Evolutionary conservation across 1,140 invertebrate genomes (phyloP).

Genomic region (Drosophila lini): DNA sequence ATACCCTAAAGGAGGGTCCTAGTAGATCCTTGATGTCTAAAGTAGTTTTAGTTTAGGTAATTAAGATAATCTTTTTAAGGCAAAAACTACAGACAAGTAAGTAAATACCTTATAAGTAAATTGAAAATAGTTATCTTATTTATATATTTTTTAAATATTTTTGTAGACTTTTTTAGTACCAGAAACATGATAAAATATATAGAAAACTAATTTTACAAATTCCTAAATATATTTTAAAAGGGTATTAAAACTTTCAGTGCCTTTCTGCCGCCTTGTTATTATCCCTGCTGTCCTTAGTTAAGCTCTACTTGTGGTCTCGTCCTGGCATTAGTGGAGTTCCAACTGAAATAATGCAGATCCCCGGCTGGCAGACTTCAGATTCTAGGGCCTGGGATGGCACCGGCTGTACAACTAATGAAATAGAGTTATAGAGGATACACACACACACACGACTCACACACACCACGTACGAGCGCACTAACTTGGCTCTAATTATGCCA

Average conservation of each 20-base stretch:
- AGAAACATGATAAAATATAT: background rate
- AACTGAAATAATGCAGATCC: conserved; percentile 58
- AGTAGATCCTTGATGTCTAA: background rate
- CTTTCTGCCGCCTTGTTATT: background rate
- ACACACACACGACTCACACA: background rate
- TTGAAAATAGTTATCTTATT: background rate
- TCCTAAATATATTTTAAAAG: background rate
- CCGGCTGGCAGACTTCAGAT: conserved; percentile 25
- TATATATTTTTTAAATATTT: background rate
- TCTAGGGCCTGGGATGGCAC: conserved; percentile 28
- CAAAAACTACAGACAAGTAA: background rate
- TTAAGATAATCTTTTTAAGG: conserved; percentile 6
- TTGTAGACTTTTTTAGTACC: background rate
- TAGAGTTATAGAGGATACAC: conserved; percentile 49
- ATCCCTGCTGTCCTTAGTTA: conserved; percentile 24
- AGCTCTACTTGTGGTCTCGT: conserved; percentile 23
- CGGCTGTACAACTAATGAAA: conserved; percentile 74
- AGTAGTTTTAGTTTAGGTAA: background rate
- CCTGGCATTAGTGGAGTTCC: background rate
- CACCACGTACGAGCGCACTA: conserved; percentile 30
- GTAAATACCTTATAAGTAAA: background rate
- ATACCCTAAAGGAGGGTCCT: conserved; percentile 14
- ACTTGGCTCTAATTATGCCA: conserved; percentile 71
- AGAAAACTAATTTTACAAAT: background rate
- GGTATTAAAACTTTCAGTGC: background rate